Base-by-base conservation (phyloP, 2,797 vertebrate genomes). In the Arnoldichthys spilopterus region DNA sequence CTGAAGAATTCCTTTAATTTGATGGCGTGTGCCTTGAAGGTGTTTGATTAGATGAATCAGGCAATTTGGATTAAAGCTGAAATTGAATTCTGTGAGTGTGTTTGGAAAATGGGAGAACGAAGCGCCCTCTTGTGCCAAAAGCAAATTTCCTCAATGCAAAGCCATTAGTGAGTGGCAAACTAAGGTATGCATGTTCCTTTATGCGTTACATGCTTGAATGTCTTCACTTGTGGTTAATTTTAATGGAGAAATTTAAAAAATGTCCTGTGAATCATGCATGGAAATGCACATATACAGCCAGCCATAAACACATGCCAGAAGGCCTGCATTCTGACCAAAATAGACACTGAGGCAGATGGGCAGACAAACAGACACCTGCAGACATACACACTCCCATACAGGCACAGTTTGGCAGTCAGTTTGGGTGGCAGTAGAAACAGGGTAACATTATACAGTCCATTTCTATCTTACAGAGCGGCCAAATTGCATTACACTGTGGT, bases 401-500 rank as follows among this genome's bases (percentile, higher is more conserved):
- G 6, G 32, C 6, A 9, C 15, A 43, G 37, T 20, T 26, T 72
- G 56, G 11, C 34, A 32, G 68, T 22, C 24, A 58, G 62, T 53
- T 58, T 40, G 15, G 53, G 22, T 34, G 80, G 22, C 70, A 37
- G 63, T 1, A 73, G 22, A 64, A 43, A 53, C 2, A 69, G 37
- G 45, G 75, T 71, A 67, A 85, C 56, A 63, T 83, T 83, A 89
- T 83, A 77, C 71, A 78, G n/a, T 72, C 68, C 85, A 79, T 87
- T 89, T 83, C 81, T 86, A 78, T 61, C 85, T 80, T 83, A 74
- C 77, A 56, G 56, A 88, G 84, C 76, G 77, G 71, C 70, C 77
- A 85, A 87, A 91, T 89, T 82, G 82, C 83, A 89, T 88, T 86
- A 82, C 24, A 64, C 73, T 32, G 80, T 77, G 75, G 83, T 85